Evolutionary conservation across 2,888 invertebrate genomes (phyloP).

Genomic region (Cybosia mesomella): DNA sequence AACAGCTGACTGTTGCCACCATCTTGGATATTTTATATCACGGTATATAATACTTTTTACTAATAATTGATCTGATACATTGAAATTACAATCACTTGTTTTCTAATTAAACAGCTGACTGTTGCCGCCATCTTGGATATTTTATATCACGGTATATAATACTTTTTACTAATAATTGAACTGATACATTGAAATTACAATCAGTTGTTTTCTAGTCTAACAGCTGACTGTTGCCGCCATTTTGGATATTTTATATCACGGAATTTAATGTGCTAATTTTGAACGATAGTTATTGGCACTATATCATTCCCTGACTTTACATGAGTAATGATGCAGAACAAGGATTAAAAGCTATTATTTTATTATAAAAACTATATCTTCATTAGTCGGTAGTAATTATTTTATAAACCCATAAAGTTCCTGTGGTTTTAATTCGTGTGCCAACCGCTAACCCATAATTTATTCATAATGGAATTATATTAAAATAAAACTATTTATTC

Average conservation of each 20-base stretch:
- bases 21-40: constrained; percentile 1
- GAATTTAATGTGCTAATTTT: not conserved
- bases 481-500: not conserved
- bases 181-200: no score
- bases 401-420: not conserved
- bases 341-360: not conserved
- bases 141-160: not conserved
- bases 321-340: not conserved
- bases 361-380: not conserved
- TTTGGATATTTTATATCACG: not conserved
- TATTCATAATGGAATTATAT: not conserved
- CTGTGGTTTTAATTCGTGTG: not conserved
- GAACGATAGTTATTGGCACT: not conserved
- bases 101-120: constrained; percentile 8
- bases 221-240: constrained; percentile 13
- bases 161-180: no score
- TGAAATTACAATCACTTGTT: no score
- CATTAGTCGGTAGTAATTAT: not conserved
- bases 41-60: not conserved
- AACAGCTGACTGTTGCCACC: constrained; percentile 11
- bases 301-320: not conserved
- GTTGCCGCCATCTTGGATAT: constrained; percentile 6
- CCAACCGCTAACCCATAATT: not conserved
- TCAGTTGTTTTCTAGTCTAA: not conserved
- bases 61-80: no score